Evolutionary conservation across 1,140 invertebrate species (phyloP).

Genomic region (Trichonephila clavata): DNA sequence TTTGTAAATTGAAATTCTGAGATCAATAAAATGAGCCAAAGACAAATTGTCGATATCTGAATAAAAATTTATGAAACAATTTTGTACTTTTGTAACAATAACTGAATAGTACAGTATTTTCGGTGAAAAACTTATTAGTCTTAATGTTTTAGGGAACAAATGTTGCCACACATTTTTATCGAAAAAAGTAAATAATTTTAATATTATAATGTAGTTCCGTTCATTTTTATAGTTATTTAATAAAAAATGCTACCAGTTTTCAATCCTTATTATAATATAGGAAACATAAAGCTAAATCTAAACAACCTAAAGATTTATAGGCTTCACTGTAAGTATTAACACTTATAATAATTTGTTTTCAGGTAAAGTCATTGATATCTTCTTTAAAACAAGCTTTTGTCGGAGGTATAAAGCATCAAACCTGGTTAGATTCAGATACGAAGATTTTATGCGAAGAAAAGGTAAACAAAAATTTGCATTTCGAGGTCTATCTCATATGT

Average conservation of each 20-base stretch:
- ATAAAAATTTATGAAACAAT: too few species aligned
- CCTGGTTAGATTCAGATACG: constrained; percentile 86
- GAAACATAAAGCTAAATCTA: not conserved
- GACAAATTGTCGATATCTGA: too few species aligned
- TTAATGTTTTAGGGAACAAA: too few species aligned
- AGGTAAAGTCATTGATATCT: constrained; percentile 84
- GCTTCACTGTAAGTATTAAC: not conserved
- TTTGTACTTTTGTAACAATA: too few species aligned
- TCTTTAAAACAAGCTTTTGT: constrained; percentile 85
- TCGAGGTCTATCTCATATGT: not conserved
- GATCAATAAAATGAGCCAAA: too few species aligned
- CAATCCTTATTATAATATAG: not conserved
- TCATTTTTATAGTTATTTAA: not conserved
- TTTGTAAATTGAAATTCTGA: too few species aligned
- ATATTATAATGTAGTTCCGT: not conserved
- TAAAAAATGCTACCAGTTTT: not conserved
- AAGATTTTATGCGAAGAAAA: constrained; percentile 84
- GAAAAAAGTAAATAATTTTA: too few species aligned
- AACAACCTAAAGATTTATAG: not conserved
- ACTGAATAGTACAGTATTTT: too few species aligned
- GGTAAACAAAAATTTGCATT: constrained; percentile 79
- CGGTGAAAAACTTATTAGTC: too few species aligned
- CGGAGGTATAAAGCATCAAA: constrained; percentile 83
- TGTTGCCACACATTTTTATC: too few species aligned
- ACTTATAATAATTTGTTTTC: constrained; percentile 63